A percentile compares a stretch with the other conserved stretches of the same genome.
These are phyloP conservation scores for Sphaeramia orbicularis DNA, from an alignment of 2,797 vertebrate genomes.

Conservation along the genomic window DNA sequence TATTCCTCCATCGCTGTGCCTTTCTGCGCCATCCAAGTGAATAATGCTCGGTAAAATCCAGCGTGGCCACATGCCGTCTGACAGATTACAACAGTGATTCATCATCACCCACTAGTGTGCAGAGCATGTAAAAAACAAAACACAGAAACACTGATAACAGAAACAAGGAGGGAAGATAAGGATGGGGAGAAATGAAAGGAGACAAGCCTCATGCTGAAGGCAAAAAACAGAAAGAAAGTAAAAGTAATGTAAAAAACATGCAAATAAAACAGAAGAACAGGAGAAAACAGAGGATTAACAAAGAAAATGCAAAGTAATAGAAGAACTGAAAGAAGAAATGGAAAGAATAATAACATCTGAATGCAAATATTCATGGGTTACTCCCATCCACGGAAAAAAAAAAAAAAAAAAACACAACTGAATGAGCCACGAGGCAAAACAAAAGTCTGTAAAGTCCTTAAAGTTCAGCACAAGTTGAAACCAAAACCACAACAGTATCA, in stretches of 20 bases:
- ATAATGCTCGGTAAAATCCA: neutral
- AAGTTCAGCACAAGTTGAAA: neutral
- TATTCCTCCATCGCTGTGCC: neutral
- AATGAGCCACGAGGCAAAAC: slow-evolving; percentile 5
- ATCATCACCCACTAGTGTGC: neutral
- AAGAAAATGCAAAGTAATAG: no score
- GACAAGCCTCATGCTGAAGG: no score
- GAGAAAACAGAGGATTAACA: no score
- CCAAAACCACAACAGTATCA: neutral
- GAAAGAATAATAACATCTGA: neutral
- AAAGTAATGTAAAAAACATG: no score
- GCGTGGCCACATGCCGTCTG: neutral
- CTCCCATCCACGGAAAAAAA: no score
- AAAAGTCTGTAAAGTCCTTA: neutral
- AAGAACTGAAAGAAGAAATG: neutral
- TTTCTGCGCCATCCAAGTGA: neutral
- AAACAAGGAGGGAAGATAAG: no score
- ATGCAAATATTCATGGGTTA: neutral
- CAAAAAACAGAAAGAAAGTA: no score
- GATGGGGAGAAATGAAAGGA: no score
- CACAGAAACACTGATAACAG: neutral
- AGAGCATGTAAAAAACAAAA: neutral
- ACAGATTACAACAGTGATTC: neutral
- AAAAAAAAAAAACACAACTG: neutral
- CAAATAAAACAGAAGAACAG: no score